Conservation (phyloP, 2,797 vertebrate species). For the Holocentrus rufus region DNA sequence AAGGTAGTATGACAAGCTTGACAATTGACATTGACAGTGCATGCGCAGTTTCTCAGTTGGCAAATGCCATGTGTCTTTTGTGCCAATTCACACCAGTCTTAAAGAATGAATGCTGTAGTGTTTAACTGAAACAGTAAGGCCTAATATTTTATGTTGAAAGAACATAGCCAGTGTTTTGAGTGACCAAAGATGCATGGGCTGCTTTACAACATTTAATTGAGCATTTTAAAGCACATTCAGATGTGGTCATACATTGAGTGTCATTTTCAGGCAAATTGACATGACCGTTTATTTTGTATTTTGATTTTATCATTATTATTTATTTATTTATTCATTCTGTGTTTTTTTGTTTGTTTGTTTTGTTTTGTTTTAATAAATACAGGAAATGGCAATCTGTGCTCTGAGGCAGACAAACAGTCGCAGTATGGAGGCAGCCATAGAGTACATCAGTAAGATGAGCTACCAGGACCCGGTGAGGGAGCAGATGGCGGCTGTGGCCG, state of each 20-base stretch:
- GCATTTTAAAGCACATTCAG: neutral
- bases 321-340: constrained; percentile 2
- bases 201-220: neutral
- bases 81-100: neutral
- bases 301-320: too few species aligned
- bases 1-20: constrained; percentile 71
- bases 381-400: constrained; percentile 89
- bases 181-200: neutral
- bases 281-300: neutral
- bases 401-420: constrained; percentile 89
- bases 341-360: too few species aligned
- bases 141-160: too few species aligned
- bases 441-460: constrained; percentile 93
- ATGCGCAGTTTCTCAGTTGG: constrained; percentile 30
- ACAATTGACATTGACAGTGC: constrained; percentile 31
- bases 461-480: constrained; percentile 92
- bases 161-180: too few species aligned
- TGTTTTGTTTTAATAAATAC: too few species aligned
- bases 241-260: neutral
- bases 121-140: too few species aligned
- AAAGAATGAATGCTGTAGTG: too few species aligned
- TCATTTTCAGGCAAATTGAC: neutral
- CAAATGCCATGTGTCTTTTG: constrained; percentile 36
- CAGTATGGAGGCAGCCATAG: constrained; percentile 89
- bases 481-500: constrained; percentile 84